Conservation (phyloP, 2,888 invertebrate genomes). For the Agrochola lota region DNA sequence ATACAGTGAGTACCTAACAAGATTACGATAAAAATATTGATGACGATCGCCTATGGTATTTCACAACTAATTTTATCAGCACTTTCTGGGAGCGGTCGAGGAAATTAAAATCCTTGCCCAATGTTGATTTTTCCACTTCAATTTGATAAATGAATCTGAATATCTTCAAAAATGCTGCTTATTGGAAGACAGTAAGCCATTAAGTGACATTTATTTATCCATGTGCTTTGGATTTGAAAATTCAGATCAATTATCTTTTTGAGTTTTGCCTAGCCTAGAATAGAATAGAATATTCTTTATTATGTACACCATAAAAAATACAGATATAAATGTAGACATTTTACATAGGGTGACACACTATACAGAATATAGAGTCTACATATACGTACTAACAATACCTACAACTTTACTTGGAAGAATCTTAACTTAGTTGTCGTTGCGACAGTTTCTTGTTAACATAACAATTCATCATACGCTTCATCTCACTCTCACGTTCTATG, state of each 20-base stretch:
- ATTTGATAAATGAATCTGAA: constrained; percentile 4
- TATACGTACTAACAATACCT: neutral
- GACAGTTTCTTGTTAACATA: neutral
- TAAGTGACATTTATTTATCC: neutral
- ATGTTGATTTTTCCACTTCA: constrained; percentile 20
- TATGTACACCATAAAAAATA: too few relatives aligned
- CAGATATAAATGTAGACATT: too few relatives aligned
- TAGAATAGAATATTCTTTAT: too few relatives aligned
- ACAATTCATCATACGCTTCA: neutral
- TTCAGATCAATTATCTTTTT: neutral
- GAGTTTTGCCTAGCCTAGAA: neutral
- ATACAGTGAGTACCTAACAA: constrained; percentile 43
- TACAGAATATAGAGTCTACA: neutral
- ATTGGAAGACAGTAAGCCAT: neutral
- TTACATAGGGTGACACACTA: too few relatives aligned
- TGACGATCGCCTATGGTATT: constrained; percentile 76
- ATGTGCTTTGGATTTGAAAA: neutral
- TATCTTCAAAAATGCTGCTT: neutral
- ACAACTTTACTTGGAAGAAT: neutral
- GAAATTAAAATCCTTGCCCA: constrained; percentile 41
- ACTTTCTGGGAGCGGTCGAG: constrained; percentile 72
- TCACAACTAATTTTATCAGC: constrained; percentile 73
- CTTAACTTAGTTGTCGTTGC: neutral
- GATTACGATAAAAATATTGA: constrained; percentile 73
- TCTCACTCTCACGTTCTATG: neutral